phyloP scores from a whole-genome alignment of 2,113 vertebrate species.

The Dinomys branickii region DNA sequence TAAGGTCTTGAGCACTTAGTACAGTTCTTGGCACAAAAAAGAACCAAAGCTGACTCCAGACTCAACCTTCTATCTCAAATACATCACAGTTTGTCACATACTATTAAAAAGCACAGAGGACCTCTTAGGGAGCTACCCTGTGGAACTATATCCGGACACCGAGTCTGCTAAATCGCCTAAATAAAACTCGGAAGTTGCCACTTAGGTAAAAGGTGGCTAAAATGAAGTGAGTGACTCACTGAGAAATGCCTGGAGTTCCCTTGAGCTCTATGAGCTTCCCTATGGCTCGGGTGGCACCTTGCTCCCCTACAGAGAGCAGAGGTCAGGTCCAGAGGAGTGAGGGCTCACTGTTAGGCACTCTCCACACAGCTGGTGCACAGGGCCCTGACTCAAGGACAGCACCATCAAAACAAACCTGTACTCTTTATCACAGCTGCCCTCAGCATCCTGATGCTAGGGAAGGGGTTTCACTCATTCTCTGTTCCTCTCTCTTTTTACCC shows the following conservation, averaged over 20 bases:
- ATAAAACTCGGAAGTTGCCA: neutral
- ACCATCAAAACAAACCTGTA: neutral
- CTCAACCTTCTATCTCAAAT: neutral
- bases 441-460: neutral
- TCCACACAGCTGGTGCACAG: neutral
- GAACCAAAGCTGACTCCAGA: neutral
- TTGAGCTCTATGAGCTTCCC: neutral
- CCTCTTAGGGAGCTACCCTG: neutral
- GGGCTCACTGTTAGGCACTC: neutral
- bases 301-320: neutral
- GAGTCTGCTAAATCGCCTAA: neutral
- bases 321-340: neutral
- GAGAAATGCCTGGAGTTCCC: neutral
- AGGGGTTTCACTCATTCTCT: neutral
- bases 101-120: neutral
- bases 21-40: neutral
- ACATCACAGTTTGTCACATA: neutral
- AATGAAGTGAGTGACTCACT: neutral
- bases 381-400: neutral
- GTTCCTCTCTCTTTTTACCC: constrained; percentile 9
- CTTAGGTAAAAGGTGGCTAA: neutral
- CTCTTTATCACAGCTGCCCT: neutral
- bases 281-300: neutral
- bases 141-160: neutral
- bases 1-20: neutral